These are phyloP conservation scores for Oppia nitens DNA, from an alignment of 1,140 invertebrate species.

Conservation along the genomic window DNA sequence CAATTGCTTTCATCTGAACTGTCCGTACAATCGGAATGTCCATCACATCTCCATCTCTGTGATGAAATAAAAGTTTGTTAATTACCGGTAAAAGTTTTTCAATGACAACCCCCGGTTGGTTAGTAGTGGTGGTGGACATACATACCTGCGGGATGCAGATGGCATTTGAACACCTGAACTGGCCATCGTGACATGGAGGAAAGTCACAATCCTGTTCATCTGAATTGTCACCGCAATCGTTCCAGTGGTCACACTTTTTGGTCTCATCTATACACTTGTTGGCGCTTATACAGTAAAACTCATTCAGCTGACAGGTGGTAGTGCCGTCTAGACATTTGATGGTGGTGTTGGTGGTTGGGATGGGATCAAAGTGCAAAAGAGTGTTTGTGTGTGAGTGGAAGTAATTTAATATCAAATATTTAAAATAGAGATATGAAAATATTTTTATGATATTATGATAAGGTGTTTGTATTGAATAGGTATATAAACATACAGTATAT, in stretches of 20 bases:
- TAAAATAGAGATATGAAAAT: too few relatives aligned
- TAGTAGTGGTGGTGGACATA: too few relatives aligned
- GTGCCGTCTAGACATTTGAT: slow-evolving; percentile 20
- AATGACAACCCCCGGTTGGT: slow-evolving; percentile 1
- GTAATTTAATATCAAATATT: too few relatives aligned
- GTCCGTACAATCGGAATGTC: slow-evolving; percentile 31
- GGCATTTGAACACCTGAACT: slow-evolving; percentile 83
- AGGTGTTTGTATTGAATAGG: too few relatives aligned
- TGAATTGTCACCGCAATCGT: slow-evolving; percentile 73
- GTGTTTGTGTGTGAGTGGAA: too few relatives aligned
- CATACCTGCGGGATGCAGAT: slow-evolving; percentile 42
- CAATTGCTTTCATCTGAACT: slow-evolving; percentile 68
- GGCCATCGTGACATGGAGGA: slow-evolving; percentile 66
- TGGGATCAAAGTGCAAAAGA: too few relatives aligned
- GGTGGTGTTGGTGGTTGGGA: too few relatives aligned
- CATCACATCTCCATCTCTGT: slow-evolving; percentile 35
- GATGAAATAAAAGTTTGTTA: slow-evolving; percentile 28
- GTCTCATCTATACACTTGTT: slow-evolving; percentile 55
- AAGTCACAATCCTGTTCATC: slow-evolving; percentile 76
- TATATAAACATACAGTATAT: too few relatives aligned
- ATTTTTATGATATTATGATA: too few relatives aligned
- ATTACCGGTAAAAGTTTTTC: neutral
- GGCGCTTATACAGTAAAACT: slow-evolving; percentile 69
- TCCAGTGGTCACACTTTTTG: slow-evolving; percentile 68
- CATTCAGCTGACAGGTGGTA: slow-evolving; percentile 58